Evolutionary conservation across 2,888 invertebrate genomes (phyloP), one percentile per base, ranked within the genome.

Genomic region (Alloplasta piceator): DNA sequence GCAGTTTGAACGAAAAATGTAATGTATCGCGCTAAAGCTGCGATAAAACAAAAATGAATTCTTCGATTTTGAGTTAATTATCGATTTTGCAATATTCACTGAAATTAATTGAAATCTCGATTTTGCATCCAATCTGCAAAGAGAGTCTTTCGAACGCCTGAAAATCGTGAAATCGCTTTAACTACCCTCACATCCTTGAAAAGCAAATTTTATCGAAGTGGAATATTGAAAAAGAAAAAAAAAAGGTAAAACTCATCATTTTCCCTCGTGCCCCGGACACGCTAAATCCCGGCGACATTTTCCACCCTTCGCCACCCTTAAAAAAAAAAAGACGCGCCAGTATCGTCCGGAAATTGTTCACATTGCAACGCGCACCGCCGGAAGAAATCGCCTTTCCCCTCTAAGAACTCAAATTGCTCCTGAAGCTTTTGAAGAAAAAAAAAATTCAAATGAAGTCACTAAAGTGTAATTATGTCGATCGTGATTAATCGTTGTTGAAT

Each of bases 401-500:
- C 43, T 60, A 12, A 75, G 55, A 46, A 50, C 12, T 64, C 26
- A 60, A 58, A 56, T 46, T 58, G 14, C 58, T 64, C 56, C 50
- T 56, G 26, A 68, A 39, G 55, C 46, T 61, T 77, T 78, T 48
- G 38, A 72, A 67, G 61, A 26, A 60, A 58, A 50, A 60, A 60
- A 55, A 58, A 72, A 61, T 26, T 26, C 46, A 77, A 43, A 70
- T 64, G 43, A 68, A 73, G 46, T 67, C 82, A 83, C 77, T 76
- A 78, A 80, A 84, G 80, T 82, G 83, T 84, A 82, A 85, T 86
- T 84, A 82, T 76, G 83, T 85, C 85, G 85, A 88, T 89, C 87
- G 87, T 87, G 85, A 89, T 88, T 82, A 85, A 87, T 89, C 85
- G 87, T 90, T 90, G 87, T 89, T 88, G 84, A 89, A 88, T 87